Evolutionary conservation across 2,113 vertebrate genomes (phyloP).

Genomic region (Dendrocopos noguchii): DNA sequence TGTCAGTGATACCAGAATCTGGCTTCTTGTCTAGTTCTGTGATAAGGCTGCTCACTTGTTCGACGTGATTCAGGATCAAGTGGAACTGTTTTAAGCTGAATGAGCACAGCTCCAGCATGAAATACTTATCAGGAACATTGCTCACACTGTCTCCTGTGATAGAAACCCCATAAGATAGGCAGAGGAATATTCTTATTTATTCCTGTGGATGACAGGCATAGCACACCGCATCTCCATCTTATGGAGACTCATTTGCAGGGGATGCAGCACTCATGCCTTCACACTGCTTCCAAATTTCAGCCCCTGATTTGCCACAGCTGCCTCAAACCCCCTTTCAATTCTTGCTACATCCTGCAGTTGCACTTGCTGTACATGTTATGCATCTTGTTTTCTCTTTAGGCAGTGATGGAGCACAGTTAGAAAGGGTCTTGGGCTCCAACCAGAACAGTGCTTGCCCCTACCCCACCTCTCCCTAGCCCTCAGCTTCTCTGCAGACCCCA

Average conservation of each 20-base stretch:
- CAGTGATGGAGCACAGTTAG: neutral
- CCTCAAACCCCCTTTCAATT: neutral
- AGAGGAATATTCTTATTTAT: slow-evolving; percentile 7
- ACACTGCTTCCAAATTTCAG: neutral
- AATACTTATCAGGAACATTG: neutral
- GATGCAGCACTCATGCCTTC: neutral
- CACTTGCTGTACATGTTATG: neutral
- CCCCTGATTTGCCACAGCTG: neutral
- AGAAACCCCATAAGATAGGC: neutral
- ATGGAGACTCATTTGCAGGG: neutral
- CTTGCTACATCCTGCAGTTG: neutral
- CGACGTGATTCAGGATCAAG: neutral
- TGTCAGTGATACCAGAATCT: neutral
- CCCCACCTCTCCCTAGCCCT: neutral
- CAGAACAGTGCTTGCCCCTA: neutral
- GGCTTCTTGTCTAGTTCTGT: neutral
- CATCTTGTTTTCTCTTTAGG: neutral
- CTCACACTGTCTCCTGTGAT: neutral
- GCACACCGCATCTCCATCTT: neutral
- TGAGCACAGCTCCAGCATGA: neutral
- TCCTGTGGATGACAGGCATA: neutral
- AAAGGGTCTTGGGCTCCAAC: neutral
- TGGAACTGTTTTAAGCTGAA: neutral
- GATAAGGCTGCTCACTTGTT: neutral
- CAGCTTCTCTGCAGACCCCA: neutral